Evolutionary conservation across 2,113 vertebrate species (phyloP), one percentile per base, ranked within the genome.

Genomic region (Sorex fumeus): DNA sequence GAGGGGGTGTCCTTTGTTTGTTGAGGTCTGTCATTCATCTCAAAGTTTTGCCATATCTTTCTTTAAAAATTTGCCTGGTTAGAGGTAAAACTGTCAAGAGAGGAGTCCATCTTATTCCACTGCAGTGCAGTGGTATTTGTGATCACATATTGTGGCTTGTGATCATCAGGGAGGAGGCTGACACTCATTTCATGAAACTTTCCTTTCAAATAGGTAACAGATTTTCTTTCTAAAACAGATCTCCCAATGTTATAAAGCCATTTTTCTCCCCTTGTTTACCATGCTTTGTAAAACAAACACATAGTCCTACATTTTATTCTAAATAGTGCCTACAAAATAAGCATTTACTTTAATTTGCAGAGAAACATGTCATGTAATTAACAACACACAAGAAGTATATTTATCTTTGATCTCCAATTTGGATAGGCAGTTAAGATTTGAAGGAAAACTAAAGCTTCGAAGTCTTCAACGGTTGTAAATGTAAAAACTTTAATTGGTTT

Each of bases 51-150:
- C 90, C 32, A 75, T 23, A 74, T 64, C 88, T 94, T 90, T 97
- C 5, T 0, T 91, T 93, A 95, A 90, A 96, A 97, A 74, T 74
- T 81, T 87, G 77, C 88, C 78, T 81, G 87, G 62, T 72, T 40
- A 64, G 91, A 93, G 93, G 90, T 88, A 94, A 97, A 88, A 21
- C 18, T 7, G 84, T 96, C n/a, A 77, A 64, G 71, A 71, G 40
- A 95, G 90, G 97, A 96, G 95, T 92, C 96, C 91, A 96, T 64
- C 77, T 97, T 94, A 91, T 84, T 60, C 77, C n/a, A 84, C 6
- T 45, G 43, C 21, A 40, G 12, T 71, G 19, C 32, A 50, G 21
- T 0, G 8, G 7, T 23, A 10, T 6, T 16, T 66, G 40, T 40
- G 28, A 50, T 53, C 19, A 21, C 12, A 82, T 43, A 15, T 57